Evolutionary conservation across 2,113 vertebrate species (phyloP).

Genomic region (Numida meleagris): DNA sequence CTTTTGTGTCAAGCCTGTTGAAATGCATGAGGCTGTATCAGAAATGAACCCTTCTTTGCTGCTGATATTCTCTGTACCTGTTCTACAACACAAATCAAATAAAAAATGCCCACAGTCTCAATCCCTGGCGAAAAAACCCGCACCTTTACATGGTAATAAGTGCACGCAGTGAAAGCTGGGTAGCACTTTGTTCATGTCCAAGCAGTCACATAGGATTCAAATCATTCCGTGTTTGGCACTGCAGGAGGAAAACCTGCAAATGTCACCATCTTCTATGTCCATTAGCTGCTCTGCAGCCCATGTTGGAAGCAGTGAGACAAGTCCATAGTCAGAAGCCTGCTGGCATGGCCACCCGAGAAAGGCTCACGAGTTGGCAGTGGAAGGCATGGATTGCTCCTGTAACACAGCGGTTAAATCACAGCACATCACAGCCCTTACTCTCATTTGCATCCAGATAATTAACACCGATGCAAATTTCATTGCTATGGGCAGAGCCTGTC

Average conservation of each 20-base stretch:
- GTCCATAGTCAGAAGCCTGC: background rate
- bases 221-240: background rate
- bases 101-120: background rate
- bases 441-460: background rate
- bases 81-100: background rate
- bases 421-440: background rate
- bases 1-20: fast-evolving
- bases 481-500: background rate
- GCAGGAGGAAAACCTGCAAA: background rate
- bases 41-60: background rate
- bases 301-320: background rate
- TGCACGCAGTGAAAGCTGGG: background rate
- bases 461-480: background rate
- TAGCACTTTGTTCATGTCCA: background rate
- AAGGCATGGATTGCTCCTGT: background rate
- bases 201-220: background rate
- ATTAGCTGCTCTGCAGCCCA: background rate
- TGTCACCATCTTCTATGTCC: background rate
- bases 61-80: background rate
- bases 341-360: background rate
- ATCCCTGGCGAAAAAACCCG: background rate
- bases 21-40: background rate
- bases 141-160: background rate
- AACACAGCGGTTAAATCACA: fast-evolving
- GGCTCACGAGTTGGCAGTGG: fast-evolving